Evolutionary conservation across 2,113 vertebrate species (phyloP), one percentile per base, ranked within the genome.

Genomic region (Axis porcinus): DNA sequence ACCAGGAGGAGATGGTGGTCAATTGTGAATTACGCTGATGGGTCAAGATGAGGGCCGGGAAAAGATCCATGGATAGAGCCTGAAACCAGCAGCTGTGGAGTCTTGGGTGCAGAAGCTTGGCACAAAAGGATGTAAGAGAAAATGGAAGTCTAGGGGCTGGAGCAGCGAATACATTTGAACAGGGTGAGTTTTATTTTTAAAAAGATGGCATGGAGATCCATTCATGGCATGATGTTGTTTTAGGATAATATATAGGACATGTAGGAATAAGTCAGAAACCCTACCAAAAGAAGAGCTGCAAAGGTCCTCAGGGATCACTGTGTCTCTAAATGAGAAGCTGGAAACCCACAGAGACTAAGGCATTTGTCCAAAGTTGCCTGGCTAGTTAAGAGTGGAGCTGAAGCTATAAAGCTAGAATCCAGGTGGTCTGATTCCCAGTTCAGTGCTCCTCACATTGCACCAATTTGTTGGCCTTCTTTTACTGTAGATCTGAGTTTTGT

Each of bases 401-500:
- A 76, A 30, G 74, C 40, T 30, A 2, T 40, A 74, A 74, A 74
- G 70, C 40, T 76, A 13, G 58, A 79, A 58, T 6, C 58, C 50
- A 86, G 57, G 90, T 3, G 43, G 45, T 85, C 81, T 81, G 85
- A 43, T 27, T 89, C 58, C 85, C 67, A 93, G 67, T 13, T 74
- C 76, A 28, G 16, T 23, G 82, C 33, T 93, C 82, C 52, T 55
- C 45, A 70, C 16, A 27, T 43, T 28, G 50, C 40, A 94, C 28
- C 55, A 54, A 95, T 96, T 95, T 95, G 95, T 85, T 91, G 90
- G 78, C 91, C 86, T 91, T 89, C 89, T 94, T 97, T 96, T 3
- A 88, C 83, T 30, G 33, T 14, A 57, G 88, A 93, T 84, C 70
- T 55, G 92, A 95, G 95, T 89, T 81, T 97, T 92, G 79, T 85